Evolutionary conservation across 2,797 vertebrate species (phyloP).

Genomic region (Nannoperca australis): DNA sequence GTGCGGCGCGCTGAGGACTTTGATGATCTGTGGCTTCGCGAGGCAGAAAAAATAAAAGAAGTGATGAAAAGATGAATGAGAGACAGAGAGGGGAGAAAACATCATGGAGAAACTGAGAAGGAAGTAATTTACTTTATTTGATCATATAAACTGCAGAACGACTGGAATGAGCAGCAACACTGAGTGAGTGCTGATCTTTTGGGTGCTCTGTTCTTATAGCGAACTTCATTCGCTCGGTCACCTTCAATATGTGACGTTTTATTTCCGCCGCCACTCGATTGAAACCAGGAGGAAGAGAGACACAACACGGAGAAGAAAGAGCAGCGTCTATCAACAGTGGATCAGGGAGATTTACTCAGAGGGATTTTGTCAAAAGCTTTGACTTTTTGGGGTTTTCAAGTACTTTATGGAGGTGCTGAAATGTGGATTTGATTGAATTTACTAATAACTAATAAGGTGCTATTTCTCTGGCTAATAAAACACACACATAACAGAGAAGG

Average conservation of each 20-base stretch:
- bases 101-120: not conserved
- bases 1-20: slow-evolving; percentile 32
- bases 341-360: slow-evolving; percentile 37
- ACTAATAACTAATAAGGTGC: not conserved
- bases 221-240: slow-evolving; percentile 45
- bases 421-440: slow-evolving; percentile 1
- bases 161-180: not conserved
- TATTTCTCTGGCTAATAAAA: not conserved
- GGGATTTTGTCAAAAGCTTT: slow-evolving; percentile 34
- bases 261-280: slow-evolving; percentile 43
- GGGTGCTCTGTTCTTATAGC: slow-evolving; percentile 6
- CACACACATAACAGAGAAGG: not conserved
- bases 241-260: slow-evolving; percentile 47
- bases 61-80: slow-evolving; percentile 50
- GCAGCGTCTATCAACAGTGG: slow-evolving; percentile 35
- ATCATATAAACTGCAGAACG: slow-evolving; percentile 1
- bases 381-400: not conserved
- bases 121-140: slow-evolving; percentile 8
- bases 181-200: slow-evolving; percentile 10
- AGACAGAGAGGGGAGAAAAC: slow-evolving; percentile 15
- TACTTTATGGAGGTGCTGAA: slow-evolving; percentile 34
- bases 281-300: slow-evolving; percentile 57
- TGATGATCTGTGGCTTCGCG: slow-evolving; percentile 40
- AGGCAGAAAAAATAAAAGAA: slow-evolving; percentile 13
- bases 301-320: slow-evolving; percentile 23